These are phyloP conservation scores for Drosophila cracens DNA, from an alignment of 2,888 invertebrate species.

Conservation along the genomic window DNA sequence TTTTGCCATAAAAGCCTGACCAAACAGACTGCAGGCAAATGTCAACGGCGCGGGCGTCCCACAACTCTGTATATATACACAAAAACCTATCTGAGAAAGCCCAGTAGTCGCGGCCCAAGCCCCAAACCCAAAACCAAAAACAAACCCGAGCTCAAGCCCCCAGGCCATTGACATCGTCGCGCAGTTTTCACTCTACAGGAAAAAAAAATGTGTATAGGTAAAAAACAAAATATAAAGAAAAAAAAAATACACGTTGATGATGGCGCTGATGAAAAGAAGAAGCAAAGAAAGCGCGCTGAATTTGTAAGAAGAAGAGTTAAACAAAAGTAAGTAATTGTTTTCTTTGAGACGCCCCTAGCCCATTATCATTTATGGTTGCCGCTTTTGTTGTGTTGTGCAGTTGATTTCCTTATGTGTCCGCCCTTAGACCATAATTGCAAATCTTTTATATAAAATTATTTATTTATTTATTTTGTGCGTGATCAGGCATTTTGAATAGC, in stretches of 20 bases:
- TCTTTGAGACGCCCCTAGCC: slow-evolving; percentile 27
- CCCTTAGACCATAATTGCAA: slow-evolving; percentile 56
- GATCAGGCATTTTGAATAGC: slow-evolving; percentile 53
- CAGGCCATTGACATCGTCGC: slow-evolving; percentile 54
- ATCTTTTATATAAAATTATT: slow-evolving; percentile 37
- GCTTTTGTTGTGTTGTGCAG: slow-evolving; percentile 35
- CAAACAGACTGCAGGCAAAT: slow-evolving; percentile 13
- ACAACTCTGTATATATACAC: background rate
- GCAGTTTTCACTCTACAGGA: slow-evolving; percentile 60
- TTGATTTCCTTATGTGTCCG: slow-evolving; percentile 17
- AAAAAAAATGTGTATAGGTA: slow-evolving; percentile 10
- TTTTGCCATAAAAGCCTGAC: slow-evolving; percentile 32
- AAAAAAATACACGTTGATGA: slow-evolving; percentile 15
- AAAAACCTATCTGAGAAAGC: slow-evolving; percentile 28
- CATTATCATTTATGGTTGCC: slow-evolving; percentile 54
- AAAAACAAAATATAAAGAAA: background rate
- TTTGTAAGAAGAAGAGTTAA: slow-evolving; percentile 60
- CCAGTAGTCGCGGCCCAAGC: slow-evolving; percentile 40
- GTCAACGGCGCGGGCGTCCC: slow-evolving; percentile 43
- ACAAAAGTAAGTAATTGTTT: slow-evolving; percentile 69
- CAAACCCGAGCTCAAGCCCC: slow-evolving; percentile 18
- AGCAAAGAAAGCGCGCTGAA: slow-evolving; percentile 72
- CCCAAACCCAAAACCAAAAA: slow-evolving; percentile 2
- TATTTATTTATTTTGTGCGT: slow-evolving; percentile 60
- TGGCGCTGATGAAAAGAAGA: slow-evolving; percentile 29